A percentile compares a stretch with the other conserved stretches of the same genome.
These are phyloP conservation scores for Pocillopora meandrina DNA, from an alignment of 92 coral and sea anemone species.

Conservation along the genomic window DNA sequence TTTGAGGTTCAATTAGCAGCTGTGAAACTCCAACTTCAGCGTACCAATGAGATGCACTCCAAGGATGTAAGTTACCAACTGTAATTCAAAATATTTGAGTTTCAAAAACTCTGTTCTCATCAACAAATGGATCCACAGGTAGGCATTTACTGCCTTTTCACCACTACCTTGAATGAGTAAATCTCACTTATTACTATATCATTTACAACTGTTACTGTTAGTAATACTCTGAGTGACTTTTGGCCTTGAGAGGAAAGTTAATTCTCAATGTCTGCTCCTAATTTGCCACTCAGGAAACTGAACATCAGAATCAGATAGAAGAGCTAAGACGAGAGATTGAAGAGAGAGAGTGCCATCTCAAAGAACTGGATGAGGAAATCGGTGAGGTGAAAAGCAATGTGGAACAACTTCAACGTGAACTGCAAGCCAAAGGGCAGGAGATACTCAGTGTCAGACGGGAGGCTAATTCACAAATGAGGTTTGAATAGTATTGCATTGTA, in stretches of 20 bases:
- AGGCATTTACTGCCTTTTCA: too few species aligned
- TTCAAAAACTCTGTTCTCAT: too few species aligned
- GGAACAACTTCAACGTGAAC: slow-evolving; percentile 72
- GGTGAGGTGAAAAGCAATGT: slow-evolving; percentile 56
- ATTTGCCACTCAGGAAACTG: slow-evolving; percentile 58
- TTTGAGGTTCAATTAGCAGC: slow-evolving; percentile 86
- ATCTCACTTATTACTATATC: background rate
- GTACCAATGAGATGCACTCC: slow-evolving; percentile 67
- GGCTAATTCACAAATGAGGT: slow-evolving; percentile 90
- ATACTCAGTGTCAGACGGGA: slow-evolving; percentile 88
- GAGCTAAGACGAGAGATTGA: slow-evolving; percentile 76
- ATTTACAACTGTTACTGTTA: background rate
- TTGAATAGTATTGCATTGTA: background rate
- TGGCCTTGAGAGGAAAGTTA: background rate
- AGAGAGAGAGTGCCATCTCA: slow-evolving; percentile 70
- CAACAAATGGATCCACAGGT: too few species aligned
- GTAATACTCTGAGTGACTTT: background rate
- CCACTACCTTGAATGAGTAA: too few species aligned
- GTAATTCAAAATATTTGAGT: background rate
- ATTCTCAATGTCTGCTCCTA: background rate
- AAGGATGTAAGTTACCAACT: slow-evolving; percentile 60
- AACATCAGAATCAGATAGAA: slow-evolving; percentile 76
- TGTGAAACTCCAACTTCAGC: slow-evolving; percentile 83
- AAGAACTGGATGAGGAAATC: slow-evolving; percentile 83
- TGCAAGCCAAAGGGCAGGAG: slow-evolving; percentile 90